Evolutionary conservation across 2,888 invertebrate genomes (phyloP).

Genomic region (Epirrhoe tristata): DNA sequence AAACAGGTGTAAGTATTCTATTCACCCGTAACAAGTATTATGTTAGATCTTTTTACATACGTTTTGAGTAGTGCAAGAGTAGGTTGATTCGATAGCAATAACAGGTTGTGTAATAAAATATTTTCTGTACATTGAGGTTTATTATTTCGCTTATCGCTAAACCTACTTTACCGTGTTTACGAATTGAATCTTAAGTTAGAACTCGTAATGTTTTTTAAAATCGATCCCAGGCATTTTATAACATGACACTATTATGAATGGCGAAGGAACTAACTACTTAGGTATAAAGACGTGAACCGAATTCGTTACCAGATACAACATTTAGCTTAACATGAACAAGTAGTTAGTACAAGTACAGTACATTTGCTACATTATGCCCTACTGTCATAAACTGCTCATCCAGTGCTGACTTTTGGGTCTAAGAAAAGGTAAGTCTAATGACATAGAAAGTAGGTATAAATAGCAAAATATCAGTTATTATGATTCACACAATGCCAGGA

Average conservation of each 20-base stretch:
- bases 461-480: neutral
- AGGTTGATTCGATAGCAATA: constrained; percentile 32
- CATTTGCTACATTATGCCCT: no score
- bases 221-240: neutral
- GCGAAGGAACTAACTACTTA: neutral
- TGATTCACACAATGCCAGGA: constrained; percentile 24
- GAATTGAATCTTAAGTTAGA: constrained; percentile 25
- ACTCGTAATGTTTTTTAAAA: neutral
- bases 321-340: no score
- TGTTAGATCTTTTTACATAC: constrained; percentile 1
- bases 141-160: constrained; percentile 54
- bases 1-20: neutral
- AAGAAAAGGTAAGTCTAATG: neutral
- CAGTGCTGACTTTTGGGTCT: no score
- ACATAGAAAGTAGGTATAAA: neutral
- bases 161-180: constrained; percentile 36
- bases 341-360: no score
- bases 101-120: constrained; percentile 47
- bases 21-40: neutral
- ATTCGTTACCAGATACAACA: no score
- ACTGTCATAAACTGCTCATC: no score
- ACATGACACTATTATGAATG: neutral
- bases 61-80: neutral
- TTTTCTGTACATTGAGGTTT: constrained; percentile 45
- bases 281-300: no score